Base-by-base conservation (phyloP, 2,888 invertebrate genomes). In the Cybosia mesomella region DNA sequence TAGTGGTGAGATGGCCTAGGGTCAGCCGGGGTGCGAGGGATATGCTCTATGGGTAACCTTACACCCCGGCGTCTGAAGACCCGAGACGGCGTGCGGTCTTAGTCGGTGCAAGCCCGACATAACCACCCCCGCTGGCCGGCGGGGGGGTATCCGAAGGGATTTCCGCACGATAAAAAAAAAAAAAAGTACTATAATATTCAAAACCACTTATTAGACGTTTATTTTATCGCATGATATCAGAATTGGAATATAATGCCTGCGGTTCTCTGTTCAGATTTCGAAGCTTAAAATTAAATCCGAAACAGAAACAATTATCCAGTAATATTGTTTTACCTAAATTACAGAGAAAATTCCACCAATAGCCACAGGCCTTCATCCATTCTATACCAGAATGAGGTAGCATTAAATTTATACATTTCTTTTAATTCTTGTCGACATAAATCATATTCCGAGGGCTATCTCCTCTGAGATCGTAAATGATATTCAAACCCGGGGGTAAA, bases 391-490 rank as follows among this genome's bases (percentile, higher is more conserved):
- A 57, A 28, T 21, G 43, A 32, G 24, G 28, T 22, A 57, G 32
- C 22, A 49, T 39, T 28, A 28, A 39, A 21, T 57, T 57, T 54
- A 4, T 54, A 57, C 7, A 10, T 54, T 21, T 36, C 22, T 49
- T 58, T 62, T 62, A 49, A 63, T 67, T 58, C 57, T 57, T 57
- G 53, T 43, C 32, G 34, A n/a, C 43, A 55, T 60, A 66, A 66
- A 66, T 61, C 55, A 60, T 55, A 36, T 66, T 60, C 60, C 28
- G 39, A 61, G 54, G 61, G 66, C 59, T 24, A 22, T 39, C 53
- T 57, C n/a, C 57, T 22, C 34, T 15, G 57, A 39, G 58, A 34
- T 53, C 62, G 34, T 67, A 58, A 63, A 67, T 63, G 58, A 63
- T 61, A 49, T 67, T 43, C 32, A 49, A 49, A 15, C 24, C 62